phyloP scores from a whole-genome alignment of 2,797 vertebrate species.

The Sebastes nivosus region DNA sequence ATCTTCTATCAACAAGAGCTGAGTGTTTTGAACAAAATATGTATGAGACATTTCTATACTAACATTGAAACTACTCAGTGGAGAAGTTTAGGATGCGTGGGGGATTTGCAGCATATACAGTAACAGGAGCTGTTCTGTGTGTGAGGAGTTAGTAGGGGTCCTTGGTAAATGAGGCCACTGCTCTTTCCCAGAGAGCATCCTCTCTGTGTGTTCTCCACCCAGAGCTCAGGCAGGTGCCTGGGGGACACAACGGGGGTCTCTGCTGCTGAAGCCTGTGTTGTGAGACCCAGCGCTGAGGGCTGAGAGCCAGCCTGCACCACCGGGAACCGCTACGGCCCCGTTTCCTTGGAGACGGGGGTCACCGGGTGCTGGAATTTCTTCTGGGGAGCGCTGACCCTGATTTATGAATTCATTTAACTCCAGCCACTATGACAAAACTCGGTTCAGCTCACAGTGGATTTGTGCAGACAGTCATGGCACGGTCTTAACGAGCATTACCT shows the following conservation, averaged over 20 bases:
- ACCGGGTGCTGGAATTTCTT: conserved; percentile 79
- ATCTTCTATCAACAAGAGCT: neutral
- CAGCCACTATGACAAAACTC: conserved; percentile 54
- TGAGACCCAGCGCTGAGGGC: conserved; percentile 41
- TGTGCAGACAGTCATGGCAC: conserved; percentile 48
- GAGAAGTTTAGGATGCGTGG: neutral
- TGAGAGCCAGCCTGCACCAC: conserved; percentile 54
- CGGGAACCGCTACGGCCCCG: conserved; percentile 37
- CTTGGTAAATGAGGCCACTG: conserved; percentile 15
- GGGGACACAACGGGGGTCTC: conserved; percentile 55
- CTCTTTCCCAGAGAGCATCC: conserved; percentile 48
- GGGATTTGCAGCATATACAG: neutral
- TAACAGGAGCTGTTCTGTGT: conserved; percentile 32
- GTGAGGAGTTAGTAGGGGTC: neutral
- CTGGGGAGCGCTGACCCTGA: conserved; percentile 75
- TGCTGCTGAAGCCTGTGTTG: conserved; percentile 49
- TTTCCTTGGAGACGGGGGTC: conserved; percentile 78
- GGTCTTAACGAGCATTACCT: conserved; percentile 49
- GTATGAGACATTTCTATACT: neutral
- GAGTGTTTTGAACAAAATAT: neutral
- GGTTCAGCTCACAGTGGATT: conserved; percentile 49
- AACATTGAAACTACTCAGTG: neutral
- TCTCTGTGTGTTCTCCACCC: conserved; percentile 36
- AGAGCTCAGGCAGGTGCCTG: conserved; percentile 64
- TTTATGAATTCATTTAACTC: conserved; percentile 82